Evolutionary conservation across 1,140 invertebrate species (phyloP), one percentile per base, ranked within the genome.

Genomic region (Druon quercuslanigerum): DNA sequence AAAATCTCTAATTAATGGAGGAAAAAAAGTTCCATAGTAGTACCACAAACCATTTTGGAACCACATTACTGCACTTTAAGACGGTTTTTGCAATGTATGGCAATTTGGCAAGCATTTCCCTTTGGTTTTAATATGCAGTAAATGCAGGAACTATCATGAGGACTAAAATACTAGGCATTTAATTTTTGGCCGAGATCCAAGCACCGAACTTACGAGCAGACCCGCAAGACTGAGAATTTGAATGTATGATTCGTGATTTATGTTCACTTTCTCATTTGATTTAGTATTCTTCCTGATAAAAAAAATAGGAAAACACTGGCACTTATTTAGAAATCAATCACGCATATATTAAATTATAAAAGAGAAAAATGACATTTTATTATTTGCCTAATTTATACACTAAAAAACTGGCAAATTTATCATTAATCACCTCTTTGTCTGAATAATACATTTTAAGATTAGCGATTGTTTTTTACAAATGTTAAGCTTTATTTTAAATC

Each of bases 121-220:
- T 33, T 25, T 66, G 16, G 25, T 66, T 46, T 66, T 66, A 66
- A 66, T 66, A 66, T 66, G 25, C 60, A 25, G 40, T 66, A 66
- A 66, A 66, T 6, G n/a, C 60, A 66, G 60, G 33, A 13, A 66
- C 60, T 40, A 66, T 66, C 60, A n/a, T 25, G 33, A 66, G 33
- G 25, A 66, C 60, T 66, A 16, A 66, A 66, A 66, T 66, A 66
- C 60, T 66, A n/a, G 60, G 60, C 40, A 66, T 66, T 66, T 66
- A 66, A 66, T 40, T 66, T 66, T 66, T 66, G 60, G 60, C 60
- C 33, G 6, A 66, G n/a, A 33, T 16, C 60, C 60, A 66, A 66
- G 25, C 25, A 66, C 25, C 60, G 17, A 16, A 66, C n/a, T 66
- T 66, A 66, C 60, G 60, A 66, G 13, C 40, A 40, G 14, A 19